Evolutionary conservation across 2,888 invertebrate species (phyloP), one percentile per base, ranked within the genome.

Genomic region (Bugula neritina): DNA sequence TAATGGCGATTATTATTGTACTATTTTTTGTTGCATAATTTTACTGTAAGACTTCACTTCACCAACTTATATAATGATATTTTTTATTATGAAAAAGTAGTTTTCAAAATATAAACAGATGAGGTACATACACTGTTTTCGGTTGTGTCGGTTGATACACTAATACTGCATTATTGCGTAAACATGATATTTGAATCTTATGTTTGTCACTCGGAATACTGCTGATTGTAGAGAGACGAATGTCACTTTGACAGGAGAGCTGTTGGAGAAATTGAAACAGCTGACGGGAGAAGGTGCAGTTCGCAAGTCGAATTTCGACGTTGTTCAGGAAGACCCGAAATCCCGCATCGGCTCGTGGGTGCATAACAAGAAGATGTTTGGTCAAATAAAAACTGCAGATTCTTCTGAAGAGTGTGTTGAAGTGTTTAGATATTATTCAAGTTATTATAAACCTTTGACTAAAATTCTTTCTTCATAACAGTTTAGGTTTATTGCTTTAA

Each of bases 311-410:
- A 31, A 31, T 31, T 63, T 25, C 31, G 63, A 63, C 34, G n/a
- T 63, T 5, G 63, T 63, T 3, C 63, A 63, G 34, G 31, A 25
- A 27, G 25, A 63, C 31, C 63, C 63, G 10, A 63, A 63, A 27
- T 21, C 63, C 31, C 27, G 63, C 17, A 63, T 63, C 63, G 27
- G 31, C 27, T 21, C 25, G 1, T 63, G 63, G 63, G 10, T 27
- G 13, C 27, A 31, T 21, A 25, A 31, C 3, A 63, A 63, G 31
- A 63, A 63, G 5, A 31, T 13, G 13, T 63, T 25, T 3, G 27
- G 2, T 5, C 10, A 21, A 2, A 63, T 63, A 63, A 27, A 34
- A 10, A 31, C 21, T 21, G 63, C 63, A 5, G 63, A 63, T 63
- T 27, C 3, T 3, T 29, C 63, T 10, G 31, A 31, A 13, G 29